Evolutionary conservation across 1,140 invertebrate species (phyloP), one percentile per base, ranked within the genome.

Genomic region (Drosophila lacteicornis): DNA sequence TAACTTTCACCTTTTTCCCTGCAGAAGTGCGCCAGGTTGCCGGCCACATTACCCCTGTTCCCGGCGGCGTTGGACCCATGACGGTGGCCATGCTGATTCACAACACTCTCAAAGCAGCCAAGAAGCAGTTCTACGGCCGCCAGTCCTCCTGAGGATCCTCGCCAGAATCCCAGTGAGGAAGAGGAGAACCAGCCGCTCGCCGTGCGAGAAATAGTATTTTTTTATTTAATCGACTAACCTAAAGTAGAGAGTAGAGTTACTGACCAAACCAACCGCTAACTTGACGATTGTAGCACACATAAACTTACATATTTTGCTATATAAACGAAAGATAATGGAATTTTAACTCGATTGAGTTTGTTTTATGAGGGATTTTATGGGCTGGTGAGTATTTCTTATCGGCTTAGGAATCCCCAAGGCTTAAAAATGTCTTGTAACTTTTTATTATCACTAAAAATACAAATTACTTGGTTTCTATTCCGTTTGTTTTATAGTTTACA

Each of bases 51-150:
- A 97, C 97, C 2, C 97, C 97, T 9, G 97, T 98, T 2, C 97
- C 97, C 8, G 97, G 97, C 13, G 97, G 97, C 13, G 97, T 98
- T 25, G 97, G 97, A 0, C 97, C 97, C 2, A 97, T 98, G 96
- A 98, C 97, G 6, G 97, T 98, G 0, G 96, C 96, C 1, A 98
- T 98, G 97, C 92, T 98, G 9, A 97, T 98, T 96, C 95, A 94
- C 62, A 98, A 98, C 85, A 98, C 97, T 0, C 93, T 97, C 22
- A 93, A 94, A 76, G 96, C 96, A 1, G 96, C 96, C 4, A 93
- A 94, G 84, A 93, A 91, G 6, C 78, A 93, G 49, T 70, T 43
- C 7, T 61, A 5, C 15, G 43, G 19, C 2, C 49, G 45, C 46
- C 13, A 38, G 7, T 11, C 19, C 45, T 43, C 27, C 45, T 45